A percentile compares a stretch with the other conserved stretches of the same genome.
phyloP scores from a whole-genome alignment of 2,113 vertebrate genomes.

The Caranx melampygus region DNA sequence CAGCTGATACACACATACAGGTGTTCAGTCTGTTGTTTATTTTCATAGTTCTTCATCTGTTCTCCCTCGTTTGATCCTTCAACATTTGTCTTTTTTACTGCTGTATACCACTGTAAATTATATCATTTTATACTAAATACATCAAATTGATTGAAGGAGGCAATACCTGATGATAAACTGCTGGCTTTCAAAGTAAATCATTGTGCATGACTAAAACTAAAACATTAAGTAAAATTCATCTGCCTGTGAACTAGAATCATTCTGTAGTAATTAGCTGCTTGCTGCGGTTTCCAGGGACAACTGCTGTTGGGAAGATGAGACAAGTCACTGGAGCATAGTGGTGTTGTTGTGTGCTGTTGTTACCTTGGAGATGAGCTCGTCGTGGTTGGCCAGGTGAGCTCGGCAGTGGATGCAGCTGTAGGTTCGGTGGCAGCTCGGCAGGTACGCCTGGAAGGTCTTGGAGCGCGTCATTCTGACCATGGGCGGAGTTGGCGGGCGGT shows the following conservation, averaged over 20 bases:
- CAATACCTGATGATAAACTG: background rate
- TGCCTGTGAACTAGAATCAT: background rate
- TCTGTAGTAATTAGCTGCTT: slow-evolving; percentile 21
- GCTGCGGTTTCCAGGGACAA: slow-evolving; percentile 25
- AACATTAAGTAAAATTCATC: background rate
- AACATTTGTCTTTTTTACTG: background rate
- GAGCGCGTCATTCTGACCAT: slow-evolving; percentile 99
- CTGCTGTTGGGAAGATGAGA: slow-evolving; percentile 16
- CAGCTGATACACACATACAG: slow-evolving; percentile 31
- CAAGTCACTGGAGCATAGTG: background rate
- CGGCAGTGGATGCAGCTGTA: slow-evolving; percentile 99
- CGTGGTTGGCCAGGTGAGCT: slow-evolving; percentile 98
- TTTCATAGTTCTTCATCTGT: slow-evolving; percentile 9
- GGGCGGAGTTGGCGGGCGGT: slow-evolving; percentile 93
- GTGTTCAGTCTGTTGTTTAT: slow-evolving; percentile 44
- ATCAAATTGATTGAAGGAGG: background rate
- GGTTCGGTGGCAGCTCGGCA: slow-evolving; percentile 97
- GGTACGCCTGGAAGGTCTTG: slow-evolving; percentile 99
- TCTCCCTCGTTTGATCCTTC: background rate
- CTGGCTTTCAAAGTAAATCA: background rate
- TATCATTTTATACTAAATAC: background rate
- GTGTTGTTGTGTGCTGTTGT: background rate
- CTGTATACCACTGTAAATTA: background rate
- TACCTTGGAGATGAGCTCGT: slow-evolving; percentile 99
- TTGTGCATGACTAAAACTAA: background rate